Evolutionary conservation across 1,140 invertebrate species (phyloP), one percentile per base, ranked within the genome.

Genomic region (Branchinecta lindahli): DNA sequence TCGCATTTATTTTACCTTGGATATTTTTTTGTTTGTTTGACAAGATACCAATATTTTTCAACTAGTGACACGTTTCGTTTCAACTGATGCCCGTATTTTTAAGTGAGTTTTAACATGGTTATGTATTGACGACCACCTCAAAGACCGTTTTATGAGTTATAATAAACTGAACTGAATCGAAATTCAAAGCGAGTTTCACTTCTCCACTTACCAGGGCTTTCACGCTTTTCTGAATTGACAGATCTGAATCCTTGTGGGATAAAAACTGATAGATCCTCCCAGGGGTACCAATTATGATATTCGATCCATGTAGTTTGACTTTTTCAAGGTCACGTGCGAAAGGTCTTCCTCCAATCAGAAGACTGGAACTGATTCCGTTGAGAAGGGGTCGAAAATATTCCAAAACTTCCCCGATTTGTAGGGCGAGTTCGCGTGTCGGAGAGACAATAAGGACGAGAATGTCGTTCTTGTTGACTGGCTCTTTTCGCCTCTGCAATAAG

Each of bases 271-370:
- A 61, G 18, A 98, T 80, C 73, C 94, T 80, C 0, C 95, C 95
- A 10, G 94, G 94, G 15, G 95, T 98, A 65, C 88, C 91, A 52
- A 97, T 86, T 8, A 96, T 83, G 70, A 98, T 92, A 77, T 95
- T 88, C 0, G 84, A 87, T 8, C 92, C 91, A 66, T 87, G 80
- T 46, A 81, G 79, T 71, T 84, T 83, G 46, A 93, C 85, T 21
- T 80, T 82, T 44, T 82, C 80, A 8, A 91, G 79, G 80, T 96
- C 92, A 66, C 84, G 83, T 66, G 87, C 82, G 45, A 88, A 81
- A 73, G 84, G 84, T 73, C 85, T 85, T 9, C 94, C 94, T 45
- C 94, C 94, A 71, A 96, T 88, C 33, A 96, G 78, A 3, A 96
- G 77, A 61, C 52, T 61, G 52, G 33, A 78, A 73, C 66, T 76